Evolutionary conservation across 2,113 vertebrate species (phyloP).

Genomic region (Pangasianodon hypophthalmus): DNA sequence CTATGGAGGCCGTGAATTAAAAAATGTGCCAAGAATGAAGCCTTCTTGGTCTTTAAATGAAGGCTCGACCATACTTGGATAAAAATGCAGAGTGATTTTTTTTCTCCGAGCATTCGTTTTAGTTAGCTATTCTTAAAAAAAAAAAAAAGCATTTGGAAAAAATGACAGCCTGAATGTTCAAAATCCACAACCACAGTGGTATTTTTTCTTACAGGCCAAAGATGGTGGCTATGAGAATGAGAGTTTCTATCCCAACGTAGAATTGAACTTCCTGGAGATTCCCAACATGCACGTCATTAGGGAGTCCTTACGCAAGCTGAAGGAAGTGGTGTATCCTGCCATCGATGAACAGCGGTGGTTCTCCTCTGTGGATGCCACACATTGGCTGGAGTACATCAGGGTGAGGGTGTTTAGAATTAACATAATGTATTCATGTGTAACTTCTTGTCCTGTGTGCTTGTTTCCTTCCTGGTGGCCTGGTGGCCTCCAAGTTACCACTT

Average conservation of each 20-base stretch:
- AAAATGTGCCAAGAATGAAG: too few species aligned
- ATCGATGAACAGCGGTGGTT: slow-evolving; percentile 91
- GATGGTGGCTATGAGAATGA: slow-evolving; percentile 94
- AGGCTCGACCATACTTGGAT: not conserved
- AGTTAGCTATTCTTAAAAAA: too few species aligned
- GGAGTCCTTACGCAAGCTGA: slow-evolving; percentile 91
- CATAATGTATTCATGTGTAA: not conserved
- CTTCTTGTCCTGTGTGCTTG: too few species aligned
- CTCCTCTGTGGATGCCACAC: slow-evolving; percentile 87
- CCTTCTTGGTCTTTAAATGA: not conserved
- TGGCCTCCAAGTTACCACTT: not conserved
- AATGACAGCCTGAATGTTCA: not conserved
- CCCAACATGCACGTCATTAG: slow-evolving; percentile 97
- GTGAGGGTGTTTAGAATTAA: slow-evolving; percentile 66
- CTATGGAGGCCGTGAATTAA: too few species aligned
- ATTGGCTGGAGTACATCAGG: slow-evolving; percentile 95
- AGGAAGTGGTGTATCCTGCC: slow-evolving; percentile 88
- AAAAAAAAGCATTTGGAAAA: too few species aligned
- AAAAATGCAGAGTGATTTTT: too few species aligned
- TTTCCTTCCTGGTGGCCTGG: not conserved
- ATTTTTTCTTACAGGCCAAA: slow-evolving; percentile 78
- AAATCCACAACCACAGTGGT: slow-evolving; percentile 83
- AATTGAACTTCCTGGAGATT: slow-evolving; percentile 91
- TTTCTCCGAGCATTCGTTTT: too few species aligned
- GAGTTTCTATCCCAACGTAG: slow-evolving; percentile 88